These are phyloP conservation scores for Lumbricus terrestris DNA, from an alignment of 2,888 invertebrate species.

Conservation along the genomic window DNA sequence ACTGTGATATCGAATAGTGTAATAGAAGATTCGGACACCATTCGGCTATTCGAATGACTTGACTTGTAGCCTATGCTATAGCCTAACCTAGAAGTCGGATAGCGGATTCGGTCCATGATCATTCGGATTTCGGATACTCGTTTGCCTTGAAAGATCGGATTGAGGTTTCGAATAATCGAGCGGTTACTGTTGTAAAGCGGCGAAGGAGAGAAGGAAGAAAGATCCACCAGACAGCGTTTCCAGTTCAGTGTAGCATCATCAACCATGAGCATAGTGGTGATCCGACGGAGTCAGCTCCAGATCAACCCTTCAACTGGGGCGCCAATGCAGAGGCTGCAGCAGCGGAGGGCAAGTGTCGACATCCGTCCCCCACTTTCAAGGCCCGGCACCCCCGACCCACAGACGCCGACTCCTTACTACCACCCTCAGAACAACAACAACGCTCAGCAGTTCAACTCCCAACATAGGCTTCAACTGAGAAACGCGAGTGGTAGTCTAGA, in stretches of 20 bases:
- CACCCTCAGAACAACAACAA: background rate
- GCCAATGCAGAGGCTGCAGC: background rate
- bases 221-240: no score
- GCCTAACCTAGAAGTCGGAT: no score
- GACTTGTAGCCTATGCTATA: no score
- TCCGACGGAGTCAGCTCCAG: constrained; percentile 5
- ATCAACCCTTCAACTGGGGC: constrained; percentile 7
- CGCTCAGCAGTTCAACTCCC: background rate
- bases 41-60: no score
- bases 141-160: background rate
- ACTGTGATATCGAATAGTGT: background rate
- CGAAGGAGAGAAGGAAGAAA: background rate
- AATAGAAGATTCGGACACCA: no score
- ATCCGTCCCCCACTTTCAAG: background rate
- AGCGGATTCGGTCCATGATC: no score
- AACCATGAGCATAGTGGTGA: constrained; percentile 5
- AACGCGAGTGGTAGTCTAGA: background rate
- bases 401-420: background rate
- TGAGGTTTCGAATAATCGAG: background rate
- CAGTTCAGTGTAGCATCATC: background rate
- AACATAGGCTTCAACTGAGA: background rate
- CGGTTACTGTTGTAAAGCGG: background rate
- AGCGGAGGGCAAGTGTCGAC: constrained; percentile 7
- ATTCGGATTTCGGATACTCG: no score
- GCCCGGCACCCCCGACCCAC: background rate